Conservation (phyloP, 30 jellyfish, hydroid and myxozoan genomes). For the Hydractinia symbiolongicarpus region DNA sequence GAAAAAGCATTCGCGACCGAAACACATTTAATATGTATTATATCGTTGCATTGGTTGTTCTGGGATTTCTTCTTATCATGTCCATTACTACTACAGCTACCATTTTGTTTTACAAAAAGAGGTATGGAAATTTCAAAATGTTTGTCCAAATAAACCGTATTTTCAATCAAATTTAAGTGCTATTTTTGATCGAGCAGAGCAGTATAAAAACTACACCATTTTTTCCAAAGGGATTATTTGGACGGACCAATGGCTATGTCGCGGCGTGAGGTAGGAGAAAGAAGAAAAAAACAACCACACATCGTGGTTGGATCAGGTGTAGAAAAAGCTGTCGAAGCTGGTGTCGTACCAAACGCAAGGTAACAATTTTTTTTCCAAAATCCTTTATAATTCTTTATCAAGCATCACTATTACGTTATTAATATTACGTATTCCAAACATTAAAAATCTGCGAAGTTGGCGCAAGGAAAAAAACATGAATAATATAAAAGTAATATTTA, state of each 20-base stretch:
- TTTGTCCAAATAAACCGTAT: neutral
- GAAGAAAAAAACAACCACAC: too few relatives aligned
- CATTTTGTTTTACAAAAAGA: neutral
- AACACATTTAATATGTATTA: conserved; percentile 13
- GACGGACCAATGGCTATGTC: neutral
- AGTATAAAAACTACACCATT: neutral
- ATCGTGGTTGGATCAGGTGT: neutral
- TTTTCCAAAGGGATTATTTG: neutral
- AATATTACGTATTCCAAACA: too few relatives aligned
- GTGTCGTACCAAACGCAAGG: neutral
- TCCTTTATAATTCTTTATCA: too few relatives aligned
- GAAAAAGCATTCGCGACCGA: neutral
- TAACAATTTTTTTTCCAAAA: neutral
- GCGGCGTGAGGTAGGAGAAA: too few relatives aligned
- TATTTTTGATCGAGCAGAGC: neutral
- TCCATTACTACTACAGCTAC: conserved; percentile 6
- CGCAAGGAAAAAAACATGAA: neutral
- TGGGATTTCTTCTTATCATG: conserved; percentile 14
- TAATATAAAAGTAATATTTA: neutral
- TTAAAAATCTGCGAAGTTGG: too few relatives aligned
- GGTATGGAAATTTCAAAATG: neutral
- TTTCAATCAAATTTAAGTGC: neutral
- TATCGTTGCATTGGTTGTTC: conserved; percentile 15
- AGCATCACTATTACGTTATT: too few relatives aligned
- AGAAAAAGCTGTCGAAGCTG: neutral